Evolutionary conservation across 2,113 vertebrate genomes (phyloP), one percentile per base, ranked within the genome.

Genomic region (Microcebus tavaratra): DNA sequence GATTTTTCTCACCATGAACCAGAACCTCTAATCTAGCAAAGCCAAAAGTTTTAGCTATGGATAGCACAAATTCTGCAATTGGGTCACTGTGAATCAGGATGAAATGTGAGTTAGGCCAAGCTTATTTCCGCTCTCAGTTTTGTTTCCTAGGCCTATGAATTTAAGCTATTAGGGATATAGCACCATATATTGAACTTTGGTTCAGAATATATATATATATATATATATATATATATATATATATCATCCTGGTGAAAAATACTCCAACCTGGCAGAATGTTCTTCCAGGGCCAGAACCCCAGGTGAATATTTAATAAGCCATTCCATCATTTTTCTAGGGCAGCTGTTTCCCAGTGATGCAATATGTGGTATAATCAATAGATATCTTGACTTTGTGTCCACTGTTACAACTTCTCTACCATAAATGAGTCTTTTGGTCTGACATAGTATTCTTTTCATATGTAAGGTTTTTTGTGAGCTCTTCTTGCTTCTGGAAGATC

Each of bases 271-370:
- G 45, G 57, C 29, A 86, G n/a, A 5, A 45, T 75, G 31, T 81
- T 79, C 87, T 65, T 91, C 15, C 67, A 81, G 34, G 91, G 76
- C 21, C 27, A 90, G 55, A 39, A 15, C 42, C 61, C 34, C 81
- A 53, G 73, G 53, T 91, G 75, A 70, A 75, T 67, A 91, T 48
- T 91, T 94, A 91, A 86, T 91, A 91, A 57, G 15, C 27, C 59
- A 50, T 75, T 91, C 76, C 48, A 93, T 96, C 79, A 91, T 82
- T 91, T 83, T 96, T 82, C 67, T 61, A 42, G 67, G 25, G 31
- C 67, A 76, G 82, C n/a, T 87, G 34, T 20, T 88, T 88, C 75
- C 75, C 57, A 68, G 34, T 50, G 15, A 61, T n/a, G 14, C 36
- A 81, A 67, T 48, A 67, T 86, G 73, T 81, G 39, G 20, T n/a